A percentile compares a stretch with the other conserved stretches of the same genome.
Evolutionary conservation across 1,140 invertebrate species (phyloP).

Genomic region (Theocolax elegans): DNA sequence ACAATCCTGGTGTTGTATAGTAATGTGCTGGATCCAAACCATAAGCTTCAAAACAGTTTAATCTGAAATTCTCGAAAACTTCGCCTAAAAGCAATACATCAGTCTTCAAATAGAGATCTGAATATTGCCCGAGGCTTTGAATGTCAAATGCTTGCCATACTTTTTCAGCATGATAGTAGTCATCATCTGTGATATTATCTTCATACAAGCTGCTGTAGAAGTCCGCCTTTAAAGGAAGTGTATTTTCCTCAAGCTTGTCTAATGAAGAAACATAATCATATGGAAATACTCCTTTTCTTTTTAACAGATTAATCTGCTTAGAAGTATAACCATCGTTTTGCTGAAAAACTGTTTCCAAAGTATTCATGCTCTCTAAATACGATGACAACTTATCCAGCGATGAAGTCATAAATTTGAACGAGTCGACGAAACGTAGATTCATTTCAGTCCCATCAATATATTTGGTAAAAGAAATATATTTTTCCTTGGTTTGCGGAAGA

Average conservation of each 20-base stretch:
- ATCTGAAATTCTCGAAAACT: conserved; percentile 67
- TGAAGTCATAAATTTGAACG: too few relatives aligned
- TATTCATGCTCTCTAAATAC: neutral
- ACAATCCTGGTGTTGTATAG: too few relatives aligned
- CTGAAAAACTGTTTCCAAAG: too few relatives aligned
- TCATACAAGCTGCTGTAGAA: conserved; percentile 42
- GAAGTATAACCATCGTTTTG: neutral
- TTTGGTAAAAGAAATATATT: conserved; percentile 10
- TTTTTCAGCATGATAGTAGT: conserved; percentile 66
- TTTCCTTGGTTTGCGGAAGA: too few relatives aligned
- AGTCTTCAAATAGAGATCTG: too few relatives aligned
- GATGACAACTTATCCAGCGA: conserved; percentile 24
- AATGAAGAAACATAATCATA: too few relatives aligned
- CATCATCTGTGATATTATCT: conserved; percentile 49
- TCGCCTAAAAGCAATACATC: too few relatives aligned
- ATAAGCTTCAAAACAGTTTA: conserved; percentile 46
- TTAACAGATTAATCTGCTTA: neutral
- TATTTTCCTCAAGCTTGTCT: too few relatives aligned
- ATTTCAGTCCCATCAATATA: neutral
- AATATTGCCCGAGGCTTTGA: too few relatives aligned
- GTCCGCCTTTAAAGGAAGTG: too few relatives aligned
- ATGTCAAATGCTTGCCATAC: too few relatives aligned
- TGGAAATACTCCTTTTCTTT: conserved; percentile 25
- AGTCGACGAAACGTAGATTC: too few relatives aligned
- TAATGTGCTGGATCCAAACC: conserved; percentile 53